These are phyloP conservation scores for Magallana angulata DNA, from an alignment of 1,140 invertebrate species.

Conservation along the genomic window DNA sequence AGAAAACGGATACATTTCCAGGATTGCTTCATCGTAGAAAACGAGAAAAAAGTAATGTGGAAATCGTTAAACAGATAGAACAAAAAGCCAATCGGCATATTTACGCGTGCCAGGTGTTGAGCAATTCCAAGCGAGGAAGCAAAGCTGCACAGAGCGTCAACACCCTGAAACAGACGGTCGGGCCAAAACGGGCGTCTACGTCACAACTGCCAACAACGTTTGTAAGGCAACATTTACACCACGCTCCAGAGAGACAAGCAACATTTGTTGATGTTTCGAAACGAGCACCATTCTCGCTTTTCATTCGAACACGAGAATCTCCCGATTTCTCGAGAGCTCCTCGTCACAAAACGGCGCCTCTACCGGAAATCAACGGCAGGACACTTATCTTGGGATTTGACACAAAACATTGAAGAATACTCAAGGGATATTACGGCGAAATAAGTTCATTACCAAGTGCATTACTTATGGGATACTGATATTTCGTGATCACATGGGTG, in stretches of 20 bases:
- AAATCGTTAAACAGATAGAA: conserved; percentile 46
- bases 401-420: neutral
- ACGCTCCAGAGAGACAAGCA: conserved; percentile 9
- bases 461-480: too few species aligned
- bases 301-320: conserved; percentile 52
- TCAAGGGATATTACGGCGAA: neutral
- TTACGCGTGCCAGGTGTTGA: conserved; percentile 52
- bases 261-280: conserved; percentile 51
- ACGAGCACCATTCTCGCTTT: conserved; percentile 47
- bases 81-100: conserved; percentile 54
- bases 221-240: conserved; percentile 14
- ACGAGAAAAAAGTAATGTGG: neutral
- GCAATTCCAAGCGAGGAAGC: conserved; percentile 51
- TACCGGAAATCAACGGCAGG: conserved; percentile 56
- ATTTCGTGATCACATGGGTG: too few species aligned
- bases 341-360: conserved; percentile 28
- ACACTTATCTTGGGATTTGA: conserved; percentile 47
- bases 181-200: conserved; percentile 29
- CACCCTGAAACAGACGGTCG: conserved; percentile 46
- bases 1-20: conserved; percentile 47
- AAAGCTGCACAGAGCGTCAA: conserved; percentile 51
- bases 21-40: conserved; percentile 39
- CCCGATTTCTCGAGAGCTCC: neutral
- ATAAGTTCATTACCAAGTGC: too few species aligned
- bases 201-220: conserved; percentile 37